Evolutionary conservation across 2,888 invertebrate genomes (phyloP), one percentile per base, ranked within the genome.

Genomic region (Scelioninae gen. 1): DNA sequence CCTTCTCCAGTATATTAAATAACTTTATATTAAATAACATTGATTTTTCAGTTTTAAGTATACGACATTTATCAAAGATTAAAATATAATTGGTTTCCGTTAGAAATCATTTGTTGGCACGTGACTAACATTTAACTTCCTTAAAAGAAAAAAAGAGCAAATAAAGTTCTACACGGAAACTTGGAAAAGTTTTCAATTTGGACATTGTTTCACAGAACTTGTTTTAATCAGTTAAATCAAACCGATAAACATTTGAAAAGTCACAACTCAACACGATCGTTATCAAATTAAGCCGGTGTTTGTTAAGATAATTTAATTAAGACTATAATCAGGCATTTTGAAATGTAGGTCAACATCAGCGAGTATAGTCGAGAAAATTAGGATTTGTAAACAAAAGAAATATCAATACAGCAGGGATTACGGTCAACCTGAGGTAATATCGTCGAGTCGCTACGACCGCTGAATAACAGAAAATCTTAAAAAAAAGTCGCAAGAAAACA

Each of bases 301-400:
- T 55, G 55, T 55, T 13, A 10, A 34, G 13, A 32, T 55, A 34
- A 60, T 55, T 55, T 13, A 55, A 55, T 55, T 34, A 55, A n/a
- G 55, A 29, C n/a, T 23, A 16, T 49, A 49, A 63, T 63, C 32
- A 49, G 8, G 31, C 63, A 11, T 49, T 5, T 49, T 6, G 49
- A 49, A 34, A 49, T 49, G 34, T 34, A 32, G 11, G 34, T 63
- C 49, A 63, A 63, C 47, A 63, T 16, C 47, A 34, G 7, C 11
- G 63, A 49, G 43, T 0, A 23, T 9, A 13, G 60, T 43, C 38
- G 29, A 32, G 34, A 34, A 63, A 63, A 34, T 63, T 63, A 47
- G 16, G 49, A 49, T 49, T 63, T 63, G 63, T 34, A 49, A 63
- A 63, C 49, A 63, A 47, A 60, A 43, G 34, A 55, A 55, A 55